phyloP scores from a whole-genome alignment of 2,797 vertebrate species.

The Adrianichthys oophorus region DNA sequence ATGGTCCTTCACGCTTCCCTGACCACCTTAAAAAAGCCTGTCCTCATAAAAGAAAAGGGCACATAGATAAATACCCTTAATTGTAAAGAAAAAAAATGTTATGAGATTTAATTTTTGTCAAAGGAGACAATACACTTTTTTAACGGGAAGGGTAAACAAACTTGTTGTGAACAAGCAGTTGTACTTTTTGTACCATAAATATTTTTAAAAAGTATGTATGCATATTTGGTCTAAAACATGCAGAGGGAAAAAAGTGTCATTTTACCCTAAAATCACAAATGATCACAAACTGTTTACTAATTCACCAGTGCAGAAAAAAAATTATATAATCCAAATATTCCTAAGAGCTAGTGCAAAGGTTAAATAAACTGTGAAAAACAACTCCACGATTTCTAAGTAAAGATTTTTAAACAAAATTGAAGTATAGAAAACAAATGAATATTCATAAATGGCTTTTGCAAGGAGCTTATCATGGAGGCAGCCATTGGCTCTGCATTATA shows the following conservation, averaged over 20 bases:
- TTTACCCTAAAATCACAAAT: not conserved
- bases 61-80: no score
- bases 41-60: no score
- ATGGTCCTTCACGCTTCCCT: no score
- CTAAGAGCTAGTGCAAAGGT: conserved; percentile 23
- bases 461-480: conserved; percentile 50
- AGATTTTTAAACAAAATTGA: conserved; percentile 62
- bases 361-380: conserved; percentile 28
- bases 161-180: not conserved
- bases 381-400: conserved; percentile 33
- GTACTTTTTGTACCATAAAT: not conserved
- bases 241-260: no score
- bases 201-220: no score
- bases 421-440: conserved; percentile 64
- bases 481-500: conserved; percentile 66
- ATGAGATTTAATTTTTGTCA: not conserved
- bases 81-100: not conserved
- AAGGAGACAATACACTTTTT: no score
- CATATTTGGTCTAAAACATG: no score
- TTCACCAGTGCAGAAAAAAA: conserved; percentile 24
- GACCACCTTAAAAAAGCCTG: no score
- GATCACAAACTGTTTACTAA: conserved; percentile 52
- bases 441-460: conserved; percentile 71
- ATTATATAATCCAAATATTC: conserved; percentile 35
- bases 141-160: not conserved